These are phyloP conservation scores for Megaceryle alcyon DNA, from an alignment of 2,797 vertebrate genomes.

Conservation along the genomic window DNA sequence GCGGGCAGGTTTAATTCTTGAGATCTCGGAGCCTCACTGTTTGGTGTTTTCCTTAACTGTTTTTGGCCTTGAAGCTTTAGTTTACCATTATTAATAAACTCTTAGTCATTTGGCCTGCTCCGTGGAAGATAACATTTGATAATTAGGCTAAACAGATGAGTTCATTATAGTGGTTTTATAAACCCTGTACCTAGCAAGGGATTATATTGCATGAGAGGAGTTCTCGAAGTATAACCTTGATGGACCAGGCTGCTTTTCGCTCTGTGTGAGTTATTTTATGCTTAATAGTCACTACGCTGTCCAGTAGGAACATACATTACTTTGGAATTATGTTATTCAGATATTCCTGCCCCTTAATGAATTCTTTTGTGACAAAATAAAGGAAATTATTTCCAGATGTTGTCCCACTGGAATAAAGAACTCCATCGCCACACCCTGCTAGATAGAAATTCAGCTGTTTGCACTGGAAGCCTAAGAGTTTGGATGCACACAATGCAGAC, in stretches of 20 bases:
- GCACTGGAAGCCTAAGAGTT: background rate
- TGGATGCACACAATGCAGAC: background rate
- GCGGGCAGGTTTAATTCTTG: background rate
- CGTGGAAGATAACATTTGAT: background rate
- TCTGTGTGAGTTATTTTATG: background rate
- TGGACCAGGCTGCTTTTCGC: background rate
- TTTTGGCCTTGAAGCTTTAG: background rate
- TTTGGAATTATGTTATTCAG: background rate
- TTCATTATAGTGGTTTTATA: background rate
- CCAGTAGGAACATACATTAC: background rate
- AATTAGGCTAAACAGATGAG: background rate
- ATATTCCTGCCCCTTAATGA: background rate
- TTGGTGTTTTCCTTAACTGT: background rate
- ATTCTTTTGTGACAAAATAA: conserved; percentile 7
- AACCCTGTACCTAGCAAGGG: background rate
- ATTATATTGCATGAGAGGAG: background rate
- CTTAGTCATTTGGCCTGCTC: background rate
- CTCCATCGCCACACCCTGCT: background rate
- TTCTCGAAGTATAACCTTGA: background rate
- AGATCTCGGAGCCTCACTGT: background rate
- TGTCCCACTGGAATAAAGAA: background rate
- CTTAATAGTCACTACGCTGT: background rate
- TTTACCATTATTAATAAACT: background rate
- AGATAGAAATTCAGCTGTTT: background rate
- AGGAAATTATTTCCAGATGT: conserved; percentile 28